Evolutionary conservation across 1,140 invertebrate species (phyloP).

Genomic region (Drosophila tropicalis): DNA sequence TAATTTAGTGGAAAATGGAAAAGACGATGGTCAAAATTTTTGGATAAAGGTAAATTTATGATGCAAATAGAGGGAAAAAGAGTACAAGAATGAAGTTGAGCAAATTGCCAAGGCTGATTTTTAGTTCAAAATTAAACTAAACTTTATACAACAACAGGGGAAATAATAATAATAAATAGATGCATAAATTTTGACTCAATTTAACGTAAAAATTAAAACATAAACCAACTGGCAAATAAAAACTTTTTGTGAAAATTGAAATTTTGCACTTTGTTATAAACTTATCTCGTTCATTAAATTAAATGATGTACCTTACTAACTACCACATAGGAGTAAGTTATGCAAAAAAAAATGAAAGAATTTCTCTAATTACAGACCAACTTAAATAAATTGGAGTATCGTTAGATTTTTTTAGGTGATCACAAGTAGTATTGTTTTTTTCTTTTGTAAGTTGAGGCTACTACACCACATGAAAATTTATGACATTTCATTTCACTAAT

Average conservation of each 20-base stretch:
- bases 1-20: conserved; percentile 21
- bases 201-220: not conserved
- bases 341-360: too few species aligned
- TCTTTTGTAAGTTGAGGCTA: too few species aligned
- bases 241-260: not conserved
- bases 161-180: conserved; percentile 7
- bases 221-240: not conserved
- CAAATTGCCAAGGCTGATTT: conserved; percentile 1
- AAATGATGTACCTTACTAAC: not conserved
- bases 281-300: not conserved
- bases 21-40: conserved; percentile 11
- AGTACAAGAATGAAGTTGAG: not conserved
- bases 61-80: not conserved
- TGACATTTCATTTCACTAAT: too few species aligned
- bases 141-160: not conserved
- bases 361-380: too few species aligned
- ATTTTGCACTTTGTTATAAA: not conserved
- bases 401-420: too few species aligned
- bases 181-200: not conserved
- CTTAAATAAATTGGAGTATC: too few species aligned
- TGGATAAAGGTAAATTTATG: conserved; percentile 19
- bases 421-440: too few species aligned
- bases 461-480: too few species aligned
- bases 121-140: not conserved
- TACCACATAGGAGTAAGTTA: too few species aligned